Conservation (phyloP, 2,888 invertebrate genomes). For the Apodemia mormo region DNA sequence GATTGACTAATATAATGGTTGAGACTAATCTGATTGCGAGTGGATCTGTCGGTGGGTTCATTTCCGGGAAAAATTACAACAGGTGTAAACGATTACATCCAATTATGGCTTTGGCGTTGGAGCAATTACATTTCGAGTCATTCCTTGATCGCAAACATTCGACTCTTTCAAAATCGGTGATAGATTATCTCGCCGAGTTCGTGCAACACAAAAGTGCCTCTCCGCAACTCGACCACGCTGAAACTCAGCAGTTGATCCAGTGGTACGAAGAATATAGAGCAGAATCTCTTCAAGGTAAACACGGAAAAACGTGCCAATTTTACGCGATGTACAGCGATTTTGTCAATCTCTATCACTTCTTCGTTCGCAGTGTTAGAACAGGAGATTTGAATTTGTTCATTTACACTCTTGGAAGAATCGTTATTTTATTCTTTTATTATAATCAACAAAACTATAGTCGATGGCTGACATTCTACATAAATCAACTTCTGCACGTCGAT, state of each 20-base stretch:
- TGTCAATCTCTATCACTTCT: conserved; percentile 34
- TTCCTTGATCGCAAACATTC: conserved; percentile 35
- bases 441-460: conserved; percentile 39
- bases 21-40: conserved; percentile 36
- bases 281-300: conserved; percentile 25
- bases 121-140: conserved; percentile 43
- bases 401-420: conserved; percentile 36
- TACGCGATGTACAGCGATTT: conserved; percentile 37
- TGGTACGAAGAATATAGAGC: conserved; percentile 38
- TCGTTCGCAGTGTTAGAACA: conserved; percentile 39
- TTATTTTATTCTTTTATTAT: conserved; percentile 37
- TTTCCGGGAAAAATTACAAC: conserved; percentile 44
- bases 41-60: conserved; percentile 44
- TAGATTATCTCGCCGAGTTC: conserved; percentile 46
- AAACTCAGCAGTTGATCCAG: conserved; percentile 45
- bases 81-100: conserved; percentile 46
- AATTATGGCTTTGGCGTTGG: conserved; percentile 38
- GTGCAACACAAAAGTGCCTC: conserved; percentile 51
- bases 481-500: conserved; percentile 25
- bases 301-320: conserved; percentile 37
- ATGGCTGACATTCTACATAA: conserved; percentile 26
- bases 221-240: conserved; percentile 37
- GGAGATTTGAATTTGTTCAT: conserved; percentile 36
- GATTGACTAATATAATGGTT: conserved; percentile 42
- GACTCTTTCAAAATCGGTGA: conserved; percentile 38